phyloP scores from a whole-genome alignment of 1,140 invertebrate species.

The Charaxes varanes region DNA sequence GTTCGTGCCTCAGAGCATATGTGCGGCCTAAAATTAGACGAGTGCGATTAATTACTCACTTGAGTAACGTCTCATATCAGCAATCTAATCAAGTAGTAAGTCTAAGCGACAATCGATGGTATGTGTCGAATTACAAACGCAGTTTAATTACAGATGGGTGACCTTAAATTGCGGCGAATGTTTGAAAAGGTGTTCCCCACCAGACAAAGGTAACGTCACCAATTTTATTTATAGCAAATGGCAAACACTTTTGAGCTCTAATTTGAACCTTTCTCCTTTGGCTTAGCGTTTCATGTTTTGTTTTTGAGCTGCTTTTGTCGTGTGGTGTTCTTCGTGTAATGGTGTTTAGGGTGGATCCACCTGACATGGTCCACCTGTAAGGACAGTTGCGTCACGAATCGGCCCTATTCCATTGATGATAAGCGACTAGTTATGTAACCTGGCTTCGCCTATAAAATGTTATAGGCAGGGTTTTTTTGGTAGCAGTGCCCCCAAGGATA shows the following conservation, averaged over 20 bases:
- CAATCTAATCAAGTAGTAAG: too few relatives aligned
- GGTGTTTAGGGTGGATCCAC: conserved; percentile 41
- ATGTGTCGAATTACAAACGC: not conserved
- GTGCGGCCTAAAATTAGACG: too few relatives aligned
- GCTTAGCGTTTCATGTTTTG: too few relatives aligned
- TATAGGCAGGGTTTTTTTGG: too few relatives aligned
- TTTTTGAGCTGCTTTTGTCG: too few relatives aligned
- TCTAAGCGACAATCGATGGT: too few relatives aligned
- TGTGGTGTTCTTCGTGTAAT: too few relatives aligned
- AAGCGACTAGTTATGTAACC: conserved; percentile 1
- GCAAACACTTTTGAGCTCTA: not conserved
- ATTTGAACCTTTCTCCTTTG: conserved; percentile 9
- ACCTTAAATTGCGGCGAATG: conserved; percentile 43
- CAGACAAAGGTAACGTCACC: conserved; percentile 32
- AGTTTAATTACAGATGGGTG: conserved; percentile 39
- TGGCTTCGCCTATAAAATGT: too few relatives aligned
- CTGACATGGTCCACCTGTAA: conserved; percentile 52
- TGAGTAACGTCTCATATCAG: too few relatives aligned
- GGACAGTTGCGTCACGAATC: conserved; percentile 53
- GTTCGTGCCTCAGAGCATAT: too few relatives aligned
- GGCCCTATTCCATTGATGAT: conserved; percentile 16
- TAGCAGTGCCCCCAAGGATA: too few relatives aligned
- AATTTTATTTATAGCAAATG: conserved; percentile 7
- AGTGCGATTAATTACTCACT: too few relatives aligned
- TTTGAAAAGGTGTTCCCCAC: conserved; percentile 38